These are phyloP conservation scores for Stigmatopora argus DNA, from an alignment of 2,113 vertebrate species.

Conservation along the genomic window DNA sequence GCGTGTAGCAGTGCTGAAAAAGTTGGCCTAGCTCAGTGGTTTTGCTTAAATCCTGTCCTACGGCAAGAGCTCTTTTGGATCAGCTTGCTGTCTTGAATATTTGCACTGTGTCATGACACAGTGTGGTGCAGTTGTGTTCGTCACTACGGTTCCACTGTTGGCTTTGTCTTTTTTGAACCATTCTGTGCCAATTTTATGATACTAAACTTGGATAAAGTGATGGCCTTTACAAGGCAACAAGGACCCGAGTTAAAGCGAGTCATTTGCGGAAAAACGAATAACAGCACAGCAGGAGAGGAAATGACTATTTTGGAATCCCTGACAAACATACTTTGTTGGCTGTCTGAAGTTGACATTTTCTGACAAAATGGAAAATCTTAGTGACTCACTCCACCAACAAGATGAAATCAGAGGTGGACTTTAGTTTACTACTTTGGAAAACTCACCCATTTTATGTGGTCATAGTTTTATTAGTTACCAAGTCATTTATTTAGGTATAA, in stretches of 20 bases:
- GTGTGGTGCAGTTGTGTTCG: slow-evolving; percentile 10
- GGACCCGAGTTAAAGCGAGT: neutral
- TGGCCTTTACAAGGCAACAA: neutral
- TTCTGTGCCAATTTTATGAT: neutral
- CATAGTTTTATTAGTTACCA: neutral
- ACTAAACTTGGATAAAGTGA: neutral
- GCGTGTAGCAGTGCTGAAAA: slow-evolving; percentile 45
- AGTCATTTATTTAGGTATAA: too few species aligned
- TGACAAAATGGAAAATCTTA: neutral
- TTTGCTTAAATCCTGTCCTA: slow-evolving; percentile 50
- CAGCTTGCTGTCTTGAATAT: slow-evolving; percentile 36
- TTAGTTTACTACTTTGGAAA: neutral
- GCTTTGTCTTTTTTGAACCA: too few species aligned
- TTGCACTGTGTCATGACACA: slow-evolving; percentile 25
- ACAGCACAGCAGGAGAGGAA: neutral
- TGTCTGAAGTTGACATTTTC: neutral
- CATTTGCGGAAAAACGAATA: neutral
- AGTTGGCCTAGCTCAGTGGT: slow-evolving; percentile 42
- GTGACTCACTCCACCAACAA: neutral
- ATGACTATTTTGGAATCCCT: neutral
- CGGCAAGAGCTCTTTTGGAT: slow-evolving; percentile 31
- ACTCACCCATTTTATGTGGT: neutral
- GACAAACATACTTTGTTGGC: neutral
- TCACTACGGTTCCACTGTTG: neutral
- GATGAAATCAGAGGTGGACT: neutral